Percentiles rank a stretch among this genome's conserved stretches.
Evolutionary conservation across 2,888 invertebrate genomes (phyloP).

Genomic region (Melanchra persicariae): DNA sequence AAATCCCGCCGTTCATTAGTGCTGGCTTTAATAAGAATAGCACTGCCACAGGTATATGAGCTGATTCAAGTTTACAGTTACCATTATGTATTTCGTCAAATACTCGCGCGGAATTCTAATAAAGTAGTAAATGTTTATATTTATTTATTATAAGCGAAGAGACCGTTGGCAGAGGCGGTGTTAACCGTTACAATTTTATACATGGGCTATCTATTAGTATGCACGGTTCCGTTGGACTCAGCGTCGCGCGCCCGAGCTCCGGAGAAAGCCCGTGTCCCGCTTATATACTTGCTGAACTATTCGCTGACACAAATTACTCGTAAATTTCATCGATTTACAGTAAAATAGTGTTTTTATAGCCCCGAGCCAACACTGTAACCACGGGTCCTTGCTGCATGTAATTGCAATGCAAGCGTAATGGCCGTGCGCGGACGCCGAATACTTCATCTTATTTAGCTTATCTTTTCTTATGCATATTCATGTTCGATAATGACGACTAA

Average conservation of each 20-base stretch:
- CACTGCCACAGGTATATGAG: slow-evolving; percentile 69
- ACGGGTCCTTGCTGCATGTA: slow-evolving; percentile 77
- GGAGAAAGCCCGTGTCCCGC: slow-evolving; percentile 86
- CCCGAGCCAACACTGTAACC: slow-evolving; percentile 74
- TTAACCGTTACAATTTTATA: slow-evolving; percentile 88
- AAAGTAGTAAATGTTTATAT: slow-evolving; percentile 86
- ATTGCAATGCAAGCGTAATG: slow-evolving; percentile 78
- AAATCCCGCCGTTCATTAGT: slow-evolving; percentile 66
- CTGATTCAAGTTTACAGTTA: slow-evolving; percentile 80
- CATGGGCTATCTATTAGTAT: slow-evolving; percentile 85
- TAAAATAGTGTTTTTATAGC: slow-evolving; percentile 80
- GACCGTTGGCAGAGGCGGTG: slow-evolving; percentile 78
- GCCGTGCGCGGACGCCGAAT: slow-evolving; percentile 75
- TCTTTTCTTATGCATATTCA: slow-evolving; percentile 78
- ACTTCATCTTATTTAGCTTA: slow-evolving; percentile 80
- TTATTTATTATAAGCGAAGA: slow-evolving; percentile 80
- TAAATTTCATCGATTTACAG: slow-evolving; percentile 81
- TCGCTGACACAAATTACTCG: slow-evolving; percentile 80
- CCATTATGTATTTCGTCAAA: slow-evolving; percentile 82
- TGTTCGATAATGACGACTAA: slow-evolving; percentile 77
- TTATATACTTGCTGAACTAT: slow-evolving; percentile 80
- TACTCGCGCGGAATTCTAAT: slow-evolving; percentile 81
- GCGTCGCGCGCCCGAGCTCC: slow-evolving; percentile 77
- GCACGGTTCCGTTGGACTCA: slow-evolving; percentile 84
- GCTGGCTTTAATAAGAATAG: slow-evolving; percentile 65